Percentiles rank a stretch among this genome's conserved stretches.
Evolutionary conservation across 1,140 invertebrate genomes (phyloP).

Genomic region (Andricus grossulariae): DNA sequence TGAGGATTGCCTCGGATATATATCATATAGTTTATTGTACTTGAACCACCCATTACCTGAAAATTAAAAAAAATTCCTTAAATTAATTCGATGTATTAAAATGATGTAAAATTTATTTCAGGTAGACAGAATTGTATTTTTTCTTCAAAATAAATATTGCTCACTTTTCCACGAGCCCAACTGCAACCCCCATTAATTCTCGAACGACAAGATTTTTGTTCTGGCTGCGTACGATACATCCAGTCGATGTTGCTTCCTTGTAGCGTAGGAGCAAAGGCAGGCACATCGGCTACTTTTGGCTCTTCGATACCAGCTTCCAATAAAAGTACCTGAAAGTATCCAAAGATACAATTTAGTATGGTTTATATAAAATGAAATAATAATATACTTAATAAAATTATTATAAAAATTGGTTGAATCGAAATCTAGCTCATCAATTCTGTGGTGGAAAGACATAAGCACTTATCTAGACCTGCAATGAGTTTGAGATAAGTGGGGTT

Average conservation of each 20-base stretch:
- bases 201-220: constrained; percentile 71
- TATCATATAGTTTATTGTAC: constrained; percentile 82
- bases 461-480: too few relatives aligned
- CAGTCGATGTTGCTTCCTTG: constrained; percentile 78
- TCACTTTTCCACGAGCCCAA: constrained; percentile 68
- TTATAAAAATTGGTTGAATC: too few relatives aligned
- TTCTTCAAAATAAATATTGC: neutral
- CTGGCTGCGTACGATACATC: constrained; percentile 77
- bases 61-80: constrained; percentile 21
- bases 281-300: constrained; percentile 80
- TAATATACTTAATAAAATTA: neutral
- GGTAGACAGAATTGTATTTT: neutral
- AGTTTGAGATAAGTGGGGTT: too few relatives aligned
- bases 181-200: constrained; percentile 57
- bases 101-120: constrained; percentile 6
- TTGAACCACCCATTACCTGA: constrained; percentile 78
- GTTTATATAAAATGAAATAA: neutral
- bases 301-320: constrained; percentile 87
- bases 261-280: constrained; percentile 78
- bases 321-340: constrained; percentile 79
- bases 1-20: constrained; percentile 81
- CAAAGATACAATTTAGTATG: neutral
- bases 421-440: too few relatives aligned
- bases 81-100: neutral
- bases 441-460: too few relatives aligned